Conservation (phyloP, 2,797 vertebrate genomes). For the Peromyscus melanophrys region DNA sequence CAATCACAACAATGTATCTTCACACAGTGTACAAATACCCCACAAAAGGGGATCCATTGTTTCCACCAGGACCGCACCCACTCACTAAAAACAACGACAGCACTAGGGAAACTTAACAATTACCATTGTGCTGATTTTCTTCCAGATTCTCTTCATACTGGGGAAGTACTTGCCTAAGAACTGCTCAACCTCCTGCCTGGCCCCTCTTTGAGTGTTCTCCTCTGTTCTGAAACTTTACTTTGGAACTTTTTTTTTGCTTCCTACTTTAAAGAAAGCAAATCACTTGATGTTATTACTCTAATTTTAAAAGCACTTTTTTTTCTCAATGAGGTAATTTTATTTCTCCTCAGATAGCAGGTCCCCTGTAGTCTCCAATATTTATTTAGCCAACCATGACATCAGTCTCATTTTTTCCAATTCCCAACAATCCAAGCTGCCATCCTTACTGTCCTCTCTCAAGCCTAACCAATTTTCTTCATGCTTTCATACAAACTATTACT, state of each 20-base stretch:
- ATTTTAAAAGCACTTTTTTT: slow-evolving; percentile 34
- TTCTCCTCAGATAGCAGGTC: slow-evolving; percentile 20
- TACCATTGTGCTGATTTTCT: neutral
- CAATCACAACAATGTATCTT: neutral
- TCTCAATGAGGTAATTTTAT: slow-evolving; percentile 32
- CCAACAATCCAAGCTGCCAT: neutral
- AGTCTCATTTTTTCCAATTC: neutral
- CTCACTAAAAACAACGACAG: neutral
- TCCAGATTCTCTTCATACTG: neutral
- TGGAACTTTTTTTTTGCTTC: neutral
- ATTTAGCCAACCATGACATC: neutral
- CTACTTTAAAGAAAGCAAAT: neutral
- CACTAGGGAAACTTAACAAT: neutral
- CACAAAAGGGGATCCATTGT: neutral
- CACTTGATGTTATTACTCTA: neutral
- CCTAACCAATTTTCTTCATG: neutral
- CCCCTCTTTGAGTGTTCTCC: neutral
- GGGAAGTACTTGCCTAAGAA: neutral
- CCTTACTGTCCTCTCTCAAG: neutral
- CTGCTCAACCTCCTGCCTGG: neutral
- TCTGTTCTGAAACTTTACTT: neutral
- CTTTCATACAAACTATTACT: neutral
- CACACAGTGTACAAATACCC: neutral
- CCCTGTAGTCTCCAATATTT: slow-evolving; percentile 12
- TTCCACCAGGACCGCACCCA: neutral